A percentile compares a stretch with the other conserved stretches of the same genome.
Conservation (phyloP, 2,113 vertebrate genomes). For the Paradoxurus hermaphroditus region DNA sequence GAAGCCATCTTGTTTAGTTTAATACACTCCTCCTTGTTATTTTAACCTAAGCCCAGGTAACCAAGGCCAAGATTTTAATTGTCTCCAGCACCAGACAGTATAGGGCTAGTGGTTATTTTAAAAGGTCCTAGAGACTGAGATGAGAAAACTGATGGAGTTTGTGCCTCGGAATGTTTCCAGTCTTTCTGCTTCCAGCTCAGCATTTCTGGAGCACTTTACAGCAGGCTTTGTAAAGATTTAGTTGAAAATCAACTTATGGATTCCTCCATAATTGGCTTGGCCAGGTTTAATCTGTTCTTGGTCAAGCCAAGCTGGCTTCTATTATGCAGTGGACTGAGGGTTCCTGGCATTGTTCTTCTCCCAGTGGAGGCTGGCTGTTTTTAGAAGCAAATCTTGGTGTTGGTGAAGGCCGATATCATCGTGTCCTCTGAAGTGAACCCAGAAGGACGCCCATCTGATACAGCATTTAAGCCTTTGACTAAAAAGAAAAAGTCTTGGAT, state of each 20-base stretch:
- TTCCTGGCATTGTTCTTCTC: conserved; percentile 38
- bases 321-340: conserved; percentile 1
- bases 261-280: conserved; percentile 66
- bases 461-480: not conserved
- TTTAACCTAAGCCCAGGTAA: conserved; percentile 52
- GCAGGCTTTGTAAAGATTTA: conserved; percentile 48
- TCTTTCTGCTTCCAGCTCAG: not conserved
- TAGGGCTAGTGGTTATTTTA: not conserved
- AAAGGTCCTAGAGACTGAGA: not conserved
- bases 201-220: conserved; percentile 13
- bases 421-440: conserved; percentile 42
- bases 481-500: not conserved
- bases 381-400: conserved; percentile 49
- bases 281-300: conserved; percentile 49
- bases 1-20: not conserved
- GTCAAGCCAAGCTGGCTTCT: conserved; percentile 59
- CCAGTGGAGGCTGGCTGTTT: conserved; percentile 40
- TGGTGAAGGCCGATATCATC: not conserved
- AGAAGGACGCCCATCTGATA: not conserved
- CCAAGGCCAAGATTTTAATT: not conserved
- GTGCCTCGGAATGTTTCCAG: not conserved
- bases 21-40: conserved; percentile 30
- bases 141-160: not conserved
- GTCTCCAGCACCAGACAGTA: not conserved
- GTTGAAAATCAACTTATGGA: conserved; percentile 58